Evolutionary conservation across 2,113 vertebrate species (phyloP), one percentile per base, ranked within the genome.

Genomic region (Lanius ludovicianus): DNA sequence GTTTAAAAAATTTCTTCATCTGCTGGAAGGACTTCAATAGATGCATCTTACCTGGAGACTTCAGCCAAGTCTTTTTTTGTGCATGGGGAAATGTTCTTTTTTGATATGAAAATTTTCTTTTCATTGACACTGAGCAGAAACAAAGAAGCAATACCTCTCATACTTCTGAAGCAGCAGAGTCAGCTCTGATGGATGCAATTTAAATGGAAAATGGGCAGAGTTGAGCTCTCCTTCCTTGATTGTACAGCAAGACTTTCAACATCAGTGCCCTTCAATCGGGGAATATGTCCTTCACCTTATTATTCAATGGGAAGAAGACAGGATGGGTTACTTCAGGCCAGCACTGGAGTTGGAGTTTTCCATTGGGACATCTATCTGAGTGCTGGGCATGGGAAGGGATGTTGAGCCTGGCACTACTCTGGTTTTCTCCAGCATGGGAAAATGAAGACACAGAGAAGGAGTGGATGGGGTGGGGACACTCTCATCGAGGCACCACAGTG

Each of bases 381-480:
- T 7, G 2, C n/a, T 68, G 67, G 37, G 9, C 33, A 35, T 1
- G 7, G 39, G 21, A 69, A n/a, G 42, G 46, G 16, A 44, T 3
- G 1, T 28, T 0, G 0, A 89, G 46, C 24, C 0, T 1, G 15
- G 6, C 1, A 1, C 31, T 8, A 4, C 33, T 78, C 46, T 60
- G 39, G 15, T 75, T 55, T 87, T 41, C 42, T 82, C 24, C 5
- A 1, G 11, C 10, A 21, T 15, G 13, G 10, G 35, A 63, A 74
- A 60, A 62, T 0, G 0, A 62, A 18, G n/a, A 49, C n/a, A 53
- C 28, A 24, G 47, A 52, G 46, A 46, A 78, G 28, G n/a, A 53
- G 39, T 16, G 15, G 47, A 10, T 2, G 9, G 7, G 13, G 8
- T 63, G 42, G 15, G n/a, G 11, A 31, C 10, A 13, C 24, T 49